Conservation (phyloP, 2,888 invertebrate genomes). For the Netelia virgata region DNA sequence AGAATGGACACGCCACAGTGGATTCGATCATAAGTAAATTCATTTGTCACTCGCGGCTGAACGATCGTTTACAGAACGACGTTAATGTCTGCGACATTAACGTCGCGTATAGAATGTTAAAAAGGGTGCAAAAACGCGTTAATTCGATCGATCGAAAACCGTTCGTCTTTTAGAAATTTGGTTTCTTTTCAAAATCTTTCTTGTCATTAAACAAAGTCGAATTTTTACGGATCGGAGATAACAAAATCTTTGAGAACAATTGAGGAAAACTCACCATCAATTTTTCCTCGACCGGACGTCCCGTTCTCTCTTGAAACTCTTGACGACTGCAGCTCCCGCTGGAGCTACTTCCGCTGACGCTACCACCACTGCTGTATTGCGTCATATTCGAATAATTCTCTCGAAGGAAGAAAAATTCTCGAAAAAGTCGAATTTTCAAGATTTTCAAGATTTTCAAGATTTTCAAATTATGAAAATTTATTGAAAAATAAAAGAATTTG, state of each 20-base stretch:
- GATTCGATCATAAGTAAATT: constrained; percentile 20
- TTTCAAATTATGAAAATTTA: background rate
- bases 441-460: background rate
- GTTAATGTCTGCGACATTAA: no score
- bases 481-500: background rate
- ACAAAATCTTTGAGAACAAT: background rate
- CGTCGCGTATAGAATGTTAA: no score
- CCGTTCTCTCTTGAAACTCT: constrained; percentile 74
- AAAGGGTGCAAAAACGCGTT: no score
- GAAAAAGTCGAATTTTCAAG: background rate
- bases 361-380: constrained; percentile 80
- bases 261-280: constrained; percentile 73
- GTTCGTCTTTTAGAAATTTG: no score
- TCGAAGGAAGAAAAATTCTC: no score
- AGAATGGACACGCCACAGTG: background rate
- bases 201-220: background rate
- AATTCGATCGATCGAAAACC: no score
- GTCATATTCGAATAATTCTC: constrained; percentile 72
- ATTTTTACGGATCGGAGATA: background rate
- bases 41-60: constrained; percentile 32
- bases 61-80: background rate
- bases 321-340: constrained; percentile 76
- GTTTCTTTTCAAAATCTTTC: no score
- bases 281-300: constrained; percentile 75
- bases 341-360: constrained; percentile 79